Evolutionary conservation across 30 jellyfish, hydroid and myxozoan genomes (phyloP).

Genomic region (Aurelia coerulea): DNA sequence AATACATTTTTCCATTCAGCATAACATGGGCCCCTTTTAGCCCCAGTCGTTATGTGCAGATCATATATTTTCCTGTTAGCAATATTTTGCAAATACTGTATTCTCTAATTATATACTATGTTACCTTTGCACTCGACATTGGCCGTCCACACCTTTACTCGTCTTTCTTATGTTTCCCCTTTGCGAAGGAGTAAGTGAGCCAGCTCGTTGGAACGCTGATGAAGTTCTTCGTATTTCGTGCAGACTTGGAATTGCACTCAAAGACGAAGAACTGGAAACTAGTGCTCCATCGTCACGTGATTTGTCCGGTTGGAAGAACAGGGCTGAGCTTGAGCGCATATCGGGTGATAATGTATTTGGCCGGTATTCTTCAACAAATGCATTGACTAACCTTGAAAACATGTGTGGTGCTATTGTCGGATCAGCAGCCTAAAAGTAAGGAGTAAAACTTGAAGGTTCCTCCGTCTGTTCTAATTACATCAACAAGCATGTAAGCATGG

Average conservation of each 20-base stretch:
- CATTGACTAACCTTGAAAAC: conserved; percentile 91
- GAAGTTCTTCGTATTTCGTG: conserved; percentile 39
- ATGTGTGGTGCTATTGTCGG: conserved; percentile 95
- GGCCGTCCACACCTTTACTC: conserved; percentile 8
- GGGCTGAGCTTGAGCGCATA: conserved; percentile 86
- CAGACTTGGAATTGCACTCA: conserved; percentile 74
- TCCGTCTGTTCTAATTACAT: too few relatives aligned
- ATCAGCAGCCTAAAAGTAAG: conserved; percentile 19
- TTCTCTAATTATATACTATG: background rate
- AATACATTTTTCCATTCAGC: too few relatives aligned
- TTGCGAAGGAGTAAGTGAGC: conserved; percentile 76
- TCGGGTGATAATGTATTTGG: conserved; percentile 82
- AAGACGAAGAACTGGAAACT: conserved; percentile 68
- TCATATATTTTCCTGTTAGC: too few relatives aligned
- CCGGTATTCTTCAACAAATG: conserved; percentile 73
- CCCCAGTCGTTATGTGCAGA: too few relatives aligned
- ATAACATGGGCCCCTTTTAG: too few relatives aligned
- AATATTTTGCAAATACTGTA: background rate
- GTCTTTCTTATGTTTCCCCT: conserved; percentile 1
- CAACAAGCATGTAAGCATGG: too few relatives aligned
- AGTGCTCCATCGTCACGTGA: conserved; percentile 74
- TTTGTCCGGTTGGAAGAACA: conserved; percentile 69
- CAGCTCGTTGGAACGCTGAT: conserved; percentile 66
- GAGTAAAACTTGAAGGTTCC: too few relatives aligned
- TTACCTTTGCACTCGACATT: conserved; percentile 31